Conservation (phyloP, 1,140 invertebrate species). For the Cryptotermes secundus region DNA sequence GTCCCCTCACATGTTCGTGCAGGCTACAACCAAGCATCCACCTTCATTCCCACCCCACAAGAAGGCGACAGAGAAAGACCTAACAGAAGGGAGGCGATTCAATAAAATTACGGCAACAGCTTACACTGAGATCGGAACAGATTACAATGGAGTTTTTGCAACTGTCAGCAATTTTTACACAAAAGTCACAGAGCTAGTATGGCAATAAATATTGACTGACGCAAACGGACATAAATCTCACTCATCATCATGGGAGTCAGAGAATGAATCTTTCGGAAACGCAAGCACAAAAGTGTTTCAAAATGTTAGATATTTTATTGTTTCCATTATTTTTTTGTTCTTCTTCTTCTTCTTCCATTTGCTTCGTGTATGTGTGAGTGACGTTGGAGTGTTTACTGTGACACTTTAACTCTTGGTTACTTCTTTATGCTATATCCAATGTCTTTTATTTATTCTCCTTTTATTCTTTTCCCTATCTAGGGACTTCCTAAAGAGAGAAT, state of each 20-base stretch:
- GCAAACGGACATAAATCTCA: conserved; percentile 35
- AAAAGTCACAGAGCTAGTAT: conserved; percentile 31
- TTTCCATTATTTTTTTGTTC: not conserved
- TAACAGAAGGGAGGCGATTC: conserved; percentile 9
- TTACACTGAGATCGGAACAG: conserved; percentile 30
- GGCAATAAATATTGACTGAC: conserved; percentile 37
- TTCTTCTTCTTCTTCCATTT: not conserved
- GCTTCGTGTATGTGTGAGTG: not conserved
- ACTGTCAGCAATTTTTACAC: conserved; percentile 35
- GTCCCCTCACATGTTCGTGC: not conserved
- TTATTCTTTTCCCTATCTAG: not conserved
- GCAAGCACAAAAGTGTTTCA: not conserved
- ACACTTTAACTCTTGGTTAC: conserved; percentile 1
- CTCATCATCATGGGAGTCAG: conserved; percentile 22
- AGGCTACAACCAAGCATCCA: not conserved
- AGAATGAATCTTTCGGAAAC: not conserved
- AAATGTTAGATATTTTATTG: not conserved
- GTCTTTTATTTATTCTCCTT: conserved; percentile 8
- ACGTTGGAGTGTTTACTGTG: not conserved
- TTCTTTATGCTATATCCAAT: conserved; percentile 17
- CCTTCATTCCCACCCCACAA: not conserved
- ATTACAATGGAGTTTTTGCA: conserved; percentile 29
- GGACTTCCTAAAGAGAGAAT: not conserved
- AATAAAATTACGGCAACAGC: conserved; percentile 35
- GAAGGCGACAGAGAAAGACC: not conserved